Base-by-base conservation (phyloP, 1,140 invertebrate genomes). In the Oscheius sp. region DNA sequence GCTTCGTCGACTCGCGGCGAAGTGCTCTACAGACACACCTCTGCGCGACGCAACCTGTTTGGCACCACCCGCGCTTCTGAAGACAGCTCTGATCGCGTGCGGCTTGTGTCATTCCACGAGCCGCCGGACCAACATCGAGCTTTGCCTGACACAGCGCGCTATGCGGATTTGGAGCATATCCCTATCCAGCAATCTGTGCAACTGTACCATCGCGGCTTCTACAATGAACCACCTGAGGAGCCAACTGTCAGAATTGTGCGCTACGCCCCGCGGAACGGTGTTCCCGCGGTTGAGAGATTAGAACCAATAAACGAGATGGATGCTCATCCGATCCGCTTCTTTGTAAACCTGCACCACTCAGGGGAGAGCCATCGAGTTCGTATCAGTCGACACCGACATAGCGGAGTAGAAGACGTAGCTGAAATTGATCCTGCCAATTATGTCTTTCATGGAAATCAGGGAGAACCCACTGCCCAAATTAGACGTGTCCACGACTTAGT, bases 241-340 rank as follows among this genome's bases (percentile, higher is more conserved):
- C 61, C 59, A 63, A 7, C 69, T 46, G 2, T 68, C 38, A n/a
- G 62, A 35, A 49, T 63, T 52, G 18, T 31, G 46, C 45, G 64
- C n/a, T 63, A 64, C 23, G 58, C 69, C n/a, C 59, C 69, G 15
- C 38, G 59, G 15, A 71, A 71, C 34, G 69, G 69, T 18, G 31
- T 58, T 20, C 58, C 35, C 29, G 36, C 45, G 10, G 62, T 71
- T 7, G 69, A 71, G 3, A 52, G 42, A 4, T 49, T 71, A 15
- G 20, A 71, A 31, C 45, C 74, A 52, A 31, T 26, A 73, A 86
- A 86, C 77, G 69, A 59, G 38, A 79, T 78, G 59, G 64, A 77
- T 32, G 15, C 32, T 4, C 55, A 68, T 3, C 75, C 75, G 13
- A 67, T 76, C 34, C 26, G 72, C 55, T 74, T 59, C 52, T 68